phyloP scores from a whole-genome alignment of 2,888 invertebrate genomes.

The Drosophila austrosaltans region DNA sequence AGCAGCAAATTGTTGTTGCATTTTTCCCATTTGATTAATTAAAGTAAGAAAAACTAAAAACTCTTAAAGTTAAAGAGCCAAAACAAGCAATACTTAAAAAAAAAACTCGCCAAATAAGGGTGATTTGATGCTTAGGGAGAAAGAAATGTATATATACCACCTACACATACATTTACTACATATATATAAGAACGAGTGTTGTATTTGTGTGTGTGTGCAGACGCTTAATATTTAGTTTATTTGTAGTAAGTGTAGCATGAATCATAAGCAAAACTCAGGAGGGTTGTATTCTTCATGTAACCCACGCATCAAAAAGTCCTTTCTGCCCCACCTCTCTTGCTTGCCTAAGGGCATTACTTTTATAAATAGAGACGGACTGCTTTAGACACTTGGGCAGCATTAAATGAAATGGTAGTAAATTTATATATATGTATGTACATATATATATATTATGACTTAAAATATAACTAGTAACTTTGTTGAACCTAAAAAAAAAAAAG shows the following conservation, averaged over 20 bases:
- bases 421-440: neutral
- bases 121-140: neutral
- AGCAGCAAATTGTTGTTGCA: no score
- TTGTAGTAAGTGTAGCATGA: slow-evolving; percentile 3
- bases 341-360: neutral
- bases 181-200: no score
- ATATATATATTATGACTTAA: neutral
- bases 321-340: neutral
- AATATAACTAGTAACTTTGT: no score
- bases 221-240: slow-evolving; percentile 4
- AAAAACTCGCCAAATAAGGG: neutral
- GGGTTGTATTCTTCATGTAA: neutral
- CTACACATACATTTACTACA: no score
- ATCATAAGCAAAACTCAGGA: neutral
- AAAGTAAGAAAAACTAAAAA: neutral
- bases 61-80: no score
- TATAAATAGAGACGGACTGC: neutral
- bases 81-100: no score
- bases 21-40: neutral
- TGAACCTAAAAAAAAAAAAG: no score
- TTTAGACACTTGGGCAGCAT: neutral
- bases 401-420: no score
- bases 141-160: neutral
- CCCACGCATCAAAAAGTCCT: neutral
- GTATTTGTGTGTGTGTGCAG: neutral